These are phyloP conservation scores for Gobio occitaniae DNA, from an alignment of 2,797 vertebrate species.

Conservation along the genomic window DNA sequence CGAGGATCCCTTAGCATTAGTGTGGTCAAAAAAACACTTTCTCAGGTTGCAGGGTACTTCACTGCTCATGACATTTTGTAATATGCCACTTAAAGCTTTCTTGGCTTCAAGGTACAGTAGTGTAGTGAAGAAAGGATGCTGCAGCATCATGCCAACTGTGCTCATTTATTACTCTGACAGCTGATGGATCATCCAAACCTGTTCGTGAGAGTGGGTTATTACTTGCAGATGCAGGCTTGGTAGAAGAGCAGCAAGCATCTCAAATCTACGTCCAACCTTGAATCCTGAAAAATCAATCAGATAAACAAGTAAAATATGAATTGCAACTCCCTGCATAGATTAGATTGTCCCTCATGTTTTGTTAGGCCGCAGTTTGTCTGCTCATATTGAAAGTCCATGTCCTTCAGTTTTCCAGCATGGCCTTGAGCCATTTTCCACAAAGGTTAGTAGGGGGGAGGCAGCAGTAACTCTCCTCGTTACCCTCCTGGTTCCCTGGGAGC, in stretches of 20 bases:
- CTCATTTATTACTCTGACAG: constrained; percentile 49
- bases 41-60: constrained; percentile 14
- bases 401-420: constrained; percentile 40
- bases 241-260: constrained; percentile 29
- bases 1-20: constrained; percentile 4
- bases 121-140: constrained; percentile 15
- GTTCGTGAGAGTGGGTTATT: constrained; percentile 51
- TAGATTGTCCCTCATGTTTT: neutral
- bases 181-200: constrained; percentile 50
- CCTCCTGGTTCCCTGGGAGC: constrained; percentile 35
- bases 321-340: neutral
- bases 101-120: constrained; percentile 21
- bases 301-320: constrained; percentile 21
- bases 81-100: constrained; percentile 26
- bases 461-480: constrained; percentile 16
- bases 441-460: constrained; percentile 32
- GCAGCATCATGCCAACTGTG: constrained; percentile 38
- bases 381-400: neutral
- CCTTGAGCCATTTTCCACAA: constrained; percentile 36
- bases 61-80: constrained; percentile 21
- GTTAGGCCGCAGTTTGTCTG: neutral
- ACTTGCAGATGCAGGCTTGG: constrained; percentile 54
- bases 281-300: constrained; percentile 33
- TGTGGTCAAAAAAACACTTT: constrained; percentile 20
- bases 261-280: constrained; percentile 40